Evolutionary conservation across 2,797 vertebrate genomes (phyloP).

Genomic region (Momotus momota): DNA sequence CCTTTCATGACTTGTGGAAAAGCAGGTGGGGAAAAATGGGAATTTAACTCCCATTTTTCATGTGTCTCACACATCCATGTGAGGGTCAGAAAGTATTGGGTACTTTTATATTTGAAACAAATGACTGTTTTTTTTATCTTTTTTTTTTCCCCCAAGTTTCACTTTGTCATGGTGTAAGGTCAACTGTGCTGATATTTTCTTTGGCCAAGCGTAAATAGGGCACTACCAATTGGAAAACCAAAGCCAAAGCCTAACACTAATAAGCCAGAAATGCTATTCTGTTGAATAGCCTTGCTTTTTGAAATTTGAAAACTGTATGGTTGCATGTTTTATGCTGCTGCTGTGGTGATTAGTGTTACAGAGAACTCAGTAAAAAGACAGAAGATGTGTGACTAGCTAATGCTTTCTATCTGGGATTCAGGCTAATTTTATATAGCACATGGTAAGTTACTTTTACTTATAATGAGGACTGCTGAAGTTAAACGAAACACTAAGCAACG

Average conservation of each 20-base stretch:
- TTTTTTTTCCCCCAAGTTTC: not conserved
- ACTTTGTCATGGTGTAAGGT: not conserved
- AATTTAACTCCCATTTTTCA: not conserved
- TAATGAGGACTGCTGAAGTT: not conserved
- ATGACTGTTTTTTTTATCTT: not conserved
- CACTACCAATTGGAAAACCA: not conserved
- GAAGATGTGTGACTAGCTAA: not conserved
- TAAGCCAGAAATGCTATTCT: not conserved
- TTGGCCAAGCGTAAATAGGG: not conserved
- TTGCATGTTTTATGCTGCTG: not conserved
- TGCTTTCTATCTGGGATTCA: not conserved
- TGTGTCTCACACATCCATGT: accelerated
- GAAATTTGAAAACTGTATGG: accelerated
- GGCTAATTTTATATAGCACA: not conserved
- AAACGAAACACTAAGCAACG: not conserved
- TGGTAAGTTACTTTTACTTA: not conserved
- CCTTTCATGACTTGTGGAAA: not conserved
- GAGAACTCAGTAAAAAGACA: not conserved
- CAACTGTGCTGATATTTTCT: not conserved
- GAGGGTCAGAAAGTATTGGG: not conserved
- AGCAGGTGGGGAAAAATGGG: not conserved
- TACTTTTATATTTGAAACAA: not conserved
- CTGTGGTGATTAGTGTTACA: not conserved
- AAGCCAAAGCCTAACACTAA: not conserved
- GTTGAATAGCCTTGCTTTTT: not conserved